A percentile compares a stretch with the other conserved stretches of the same genome.
phyloP scores from a whole-genome alignment of 37 sponge, comb jelly and placozoan genomes.

The Ephydatia muelleri region DNA sequence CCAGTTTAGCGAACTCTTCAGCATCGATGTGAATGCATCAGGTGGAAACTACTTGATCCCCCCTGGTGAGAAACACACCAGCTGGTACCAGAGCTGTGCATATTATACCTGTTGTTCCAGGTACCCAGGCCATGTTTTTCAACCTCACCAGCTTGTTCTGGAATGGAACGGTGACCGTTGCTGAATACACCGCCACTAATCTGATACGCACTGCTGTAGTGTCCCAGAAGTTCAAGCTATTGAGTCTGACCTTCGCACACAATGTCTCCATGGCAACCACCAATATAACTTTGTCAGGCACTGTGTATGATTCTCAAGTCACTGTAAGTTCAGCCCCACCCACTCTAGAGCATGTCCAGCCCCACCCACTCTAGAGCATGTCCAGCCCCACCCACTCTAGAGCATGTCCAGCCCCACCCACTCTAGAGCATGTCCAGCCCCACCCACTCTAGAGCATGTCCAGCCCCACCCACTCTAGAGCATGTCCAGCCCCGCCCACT shows the following conservation, averaged over 20 bases:
- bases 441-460: too few species aligned
- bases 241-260: conserved; percentile 57
- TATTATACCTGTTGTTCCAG: conserved; percentile 15
- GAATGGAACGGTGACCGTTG: conserved; percentile 56
- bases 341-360: too few species aligned
- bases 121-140: conserved; percentile 71
- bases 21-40: conserved; percentile 14
- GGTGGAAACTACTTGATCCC: conserved; percentile 32
- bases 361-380: too few species aligned
- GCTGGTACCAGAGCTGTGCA: too few species aligned
- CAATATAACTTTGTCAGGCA: conserved; percentile 41
- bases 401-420: too few species aligned
- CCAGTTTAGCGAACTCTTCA: conserved; percentile 36
- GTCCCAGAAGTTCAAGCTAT: conserved; percentile 65
- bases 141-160: conserved; percentile 66
- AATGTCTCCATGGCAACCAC: conserved; percentile 32
- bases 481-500: too few species aligned
- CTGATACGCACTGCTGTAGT: conserved; percentile 76
- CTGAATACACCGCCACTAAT: conserved; percentile 26
- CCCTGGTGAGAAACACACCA: not conserved
- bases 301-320: conserved; percentile 2
- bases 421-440: too few species aligned
- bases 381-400: too few species aligned
- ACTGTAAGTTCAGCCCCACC: too few species aligned
- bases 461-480: too few species aligned